A percentile compares a stretch with the other conserved stretches of the same genome.
Evolutionary conservation across 1,140 invertebrate genomes (phyloP).

Genomic region (Potamilus streckersoni): DNA sequence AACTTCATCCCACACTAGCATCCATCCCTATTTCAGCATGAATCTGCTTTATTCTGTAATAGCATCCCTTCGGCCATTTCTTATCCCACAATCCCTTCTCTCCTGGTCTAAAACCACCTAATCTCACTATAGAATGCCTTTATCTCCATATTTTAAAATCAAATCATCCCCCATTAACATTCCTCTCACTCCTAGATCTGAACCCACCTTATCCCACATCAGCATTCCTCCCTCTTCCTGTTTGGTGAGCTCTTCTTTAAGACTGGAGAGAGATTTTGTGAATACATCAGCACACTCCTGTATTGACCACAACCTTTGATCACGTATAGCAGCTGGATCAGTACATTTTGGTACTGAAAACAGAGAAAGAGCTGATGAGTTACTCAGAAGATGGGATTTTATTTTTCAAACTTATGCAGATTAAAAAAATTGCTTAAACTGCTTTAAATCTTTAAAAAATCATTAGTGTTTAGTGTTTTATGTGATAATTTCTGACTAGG

Average conservation of each 20-base stretch:
- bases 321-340: conserved; percentile 53
- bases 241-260: conserved; percentile 73
- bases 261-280: conserved; percentile 75
- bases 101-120: neutral
- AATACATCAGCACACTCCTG: conserved; percentile 84
- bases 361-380: no score
- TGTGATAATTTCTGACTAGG: no score
- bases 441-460: no score
- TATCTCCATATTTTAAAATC: neutral
- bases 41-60: no score
- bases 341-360: no score
- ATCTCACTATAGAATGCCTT: neutral
- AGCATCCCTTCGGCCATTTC: no score
- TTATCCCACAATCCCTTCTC: no score
- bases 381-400: no score
- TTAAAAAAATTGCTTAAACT: no score
- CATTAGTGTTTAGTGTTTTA: no score
- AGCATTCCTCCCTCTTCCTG: conserved; percentile 77
- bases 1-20: neutral
- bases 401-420: no score
- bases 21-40: neutral
- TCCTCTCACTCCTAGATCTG: neutral
- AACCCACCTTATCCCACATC: conserved; percentile 89
- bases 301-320: conserved; percentile 87
- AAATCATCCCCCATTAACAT: no score